Conservation (phyloP, 2,888 invertebrate species). For the Cylloceria caligata region DNA sequence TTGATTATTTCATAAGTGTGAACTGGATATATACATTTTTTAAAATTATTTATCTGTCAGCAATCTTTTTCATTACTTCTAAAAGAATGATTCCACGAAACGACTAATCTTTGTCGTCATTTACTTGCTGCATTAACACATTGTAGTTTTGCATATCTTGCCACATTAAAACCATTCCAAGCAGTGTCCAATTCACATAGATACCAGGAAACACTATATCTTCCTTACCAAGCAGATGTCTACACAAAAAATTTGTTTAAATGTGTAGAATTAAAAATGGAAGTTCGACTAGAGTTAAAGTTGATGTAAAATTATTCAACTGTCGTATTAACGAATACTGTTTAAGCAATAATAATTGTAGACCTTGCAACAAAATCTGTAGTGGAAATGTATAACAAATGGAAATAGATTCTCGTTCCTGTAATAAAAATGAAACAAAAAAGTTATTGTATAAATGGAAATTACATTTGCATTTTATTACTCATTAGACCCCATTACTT, state of each 20-base stretch:
- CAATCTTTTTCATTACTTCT: conserved; percentile 18
- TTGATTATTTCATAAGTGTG: conserved; percentile 29
- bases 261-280: conserved; percentile 29
- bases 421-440: conserved; percentile 70
- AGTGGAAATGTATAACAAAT: conserved; percentile 65
- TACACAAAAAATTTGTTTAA: not conserved
- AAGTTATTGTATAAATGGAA: conserved; percentile 64
- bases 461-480: not conserved
- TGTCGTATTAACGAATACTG: conserved; percentile 40
- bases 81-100: conserved; percentile 1
- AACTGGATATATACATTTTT: conserved; percentile 19
- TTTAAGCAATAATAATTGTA: conserved; percentile 31
- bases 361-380: conserved; percentile 42
- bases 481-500: not conserved
- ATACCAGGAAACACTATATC: conserved; percentile 51
- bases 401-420: conserved; percentile 72
- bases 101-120: conserved; percentile 20
- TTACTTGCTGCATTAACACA: conserved; percentile 38
- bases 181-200: conserved; percentile 29
- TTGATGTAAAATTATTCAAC: conserved; percentile 37
- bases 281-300: conserved; percentile 31
- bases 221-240: conserved; percentile 62
- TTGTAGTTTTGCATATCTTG: conserved; percentile 33
- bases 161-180: conserved; percentile 55
- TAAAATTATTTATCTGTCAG: conserved; percentile 29